Conservation (phyloP, 2,113 vertebrate genomes). For the Sinocyclocheilus anshuiensis region DNA sequence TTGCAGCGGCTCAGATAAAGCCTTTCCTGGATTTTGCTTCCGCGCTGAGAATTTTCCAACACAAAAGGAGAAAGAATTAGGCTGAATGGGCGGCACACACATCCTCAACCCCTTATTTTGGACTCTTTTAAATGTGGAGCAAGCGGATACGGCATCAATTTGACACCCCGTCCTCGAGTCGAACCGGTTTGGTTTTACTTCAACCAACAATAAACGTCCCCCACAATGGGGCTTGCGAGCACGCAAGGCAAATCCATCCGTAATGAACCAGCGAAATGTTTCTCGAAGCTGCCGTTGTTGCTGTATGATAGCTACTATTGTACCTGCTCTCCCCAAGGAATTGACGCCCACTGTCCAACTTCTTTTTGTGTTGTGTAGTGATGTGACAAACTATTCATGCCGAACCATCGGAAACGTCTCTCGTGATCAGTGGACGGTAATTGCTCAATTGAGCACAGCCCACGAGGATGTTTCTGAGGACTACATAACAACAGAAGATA, state of each 20-base stretch:
- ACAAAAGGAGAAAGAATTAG: slow-evolving; percentile 18
- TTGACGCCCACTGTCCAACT: not conserved
- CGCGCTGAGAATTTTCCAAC: not conserved
- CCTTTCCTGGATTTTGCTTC: slow-evolving; percentile 22
- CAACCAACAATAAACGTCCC: slow-evolving; percentile 12
- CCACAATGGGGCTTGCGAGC: slow-evolving; percentile 4
- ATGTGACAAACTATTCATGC: slow-evolving; percentile 28
- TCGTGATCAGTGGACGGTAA: slow-evolving; percentile 19
- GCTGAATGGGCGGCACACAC: not conserved
- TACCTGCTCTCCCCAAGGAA: slow-evolving; percentile 16
- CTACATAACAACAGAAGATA: slow-evolving; percentile 1
- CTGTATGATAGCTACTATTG: slow-evolving; percentile 32
- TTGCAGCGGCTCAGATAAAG: slow-evolving; percentile 21
- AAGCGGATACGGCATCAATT: not conserved
- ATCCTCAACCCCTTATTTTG: slow-evolving; percentile 3
- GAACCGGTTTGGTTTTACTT: slow-evolving; percentile 18
- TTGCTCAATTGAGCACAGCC: slow-evolving; percentile 30
- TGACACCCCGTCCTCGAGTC: not conserved
- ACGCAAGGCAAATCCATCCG: not conserved
- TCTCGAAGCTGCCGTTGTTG: slow-evolving; percentile 7
- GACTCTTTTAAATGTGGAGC: slow-evolving; percentile 3
- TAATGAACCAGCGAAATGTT: not conserved
- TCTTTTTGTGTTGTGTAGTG: slow-evolving; percentile 33
- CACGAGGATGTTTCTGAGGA: slow-evolving; percentile 7
- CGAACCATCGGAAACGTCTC: slow-evolving; percentile 18